Percentiles rank a stretch among this genome's conserved stretches.
These are phyloP conservation scores for Heteropelma amictum DNA, from an alignment of 2,888 invertebrate genomes.

Conservation along the genomic window DNA sequence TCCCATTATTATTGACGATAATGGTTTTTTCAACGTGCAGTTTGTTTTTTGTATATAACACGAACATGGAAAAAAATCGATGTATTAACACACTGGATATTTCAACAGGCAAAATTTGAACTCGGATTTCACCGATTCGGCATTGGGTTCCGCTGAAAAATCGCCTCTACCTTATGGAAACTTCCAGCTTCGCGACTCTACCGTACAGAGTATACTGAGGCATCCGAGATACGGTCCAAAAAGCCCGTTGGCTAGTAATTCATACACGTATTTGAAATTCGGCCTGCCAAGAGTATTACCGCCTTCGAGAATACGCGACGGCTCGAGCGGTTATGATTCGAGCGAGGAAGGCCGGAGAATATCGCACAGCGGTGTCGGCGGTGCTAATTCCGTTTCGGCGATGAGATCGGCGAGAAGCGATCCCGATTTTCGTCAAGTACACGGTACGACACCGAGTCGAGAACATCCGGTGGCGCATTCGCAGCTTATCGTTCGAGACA, in stretches of 20 bases:
- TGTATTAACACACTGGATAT: neutral
- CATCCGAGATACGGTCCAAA: constrained; percentile 95
- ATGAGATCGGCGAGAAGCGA: constrained; percentile 89
- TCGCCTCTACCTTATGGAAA: constrained; percentile 96
- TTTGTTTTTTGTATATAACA: neutral
- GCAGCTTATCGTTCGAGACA: constrained; percentile 68
- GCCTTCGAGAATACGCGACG: constrained; percentile 85
- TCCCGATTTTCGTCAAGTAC: constrained; percentile 85
- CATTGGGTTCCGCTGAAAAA: constrained; percentile 94
- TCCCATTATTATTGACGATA: too few species aligned
- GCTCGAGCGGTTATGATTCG: constrained; percentile 95
- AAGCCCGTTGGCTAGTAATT: constrained; percentile 92
- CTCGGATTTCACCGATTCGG: constrained; percentile 96
- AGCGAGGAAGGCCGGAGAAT: constrained; percentile 83
- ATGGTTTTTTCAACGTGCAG: too few species aligned
- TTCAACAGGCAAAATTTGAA: constrained; percentile 92
- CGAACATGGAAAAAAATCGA: neutral
- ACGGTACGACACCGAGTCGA: constrained; percentile 64
- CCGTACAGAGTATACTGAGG: constrained; percentile 92
- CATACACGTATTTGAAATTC: constrained; percentile 96
- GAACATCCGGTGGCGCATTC: constrained; percentile 66
- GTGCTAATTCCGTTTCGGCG: constrained; percentile 79
- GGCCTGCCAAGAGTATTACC: constrained; percentile 95
- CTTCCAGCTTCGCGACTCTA: constrained; percentile 94
- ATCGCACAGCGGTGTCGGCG: constrained; percentile 80